Conservation (phyloP, 2,113 vertebrate species). For the Python bivittatus region DNA sequence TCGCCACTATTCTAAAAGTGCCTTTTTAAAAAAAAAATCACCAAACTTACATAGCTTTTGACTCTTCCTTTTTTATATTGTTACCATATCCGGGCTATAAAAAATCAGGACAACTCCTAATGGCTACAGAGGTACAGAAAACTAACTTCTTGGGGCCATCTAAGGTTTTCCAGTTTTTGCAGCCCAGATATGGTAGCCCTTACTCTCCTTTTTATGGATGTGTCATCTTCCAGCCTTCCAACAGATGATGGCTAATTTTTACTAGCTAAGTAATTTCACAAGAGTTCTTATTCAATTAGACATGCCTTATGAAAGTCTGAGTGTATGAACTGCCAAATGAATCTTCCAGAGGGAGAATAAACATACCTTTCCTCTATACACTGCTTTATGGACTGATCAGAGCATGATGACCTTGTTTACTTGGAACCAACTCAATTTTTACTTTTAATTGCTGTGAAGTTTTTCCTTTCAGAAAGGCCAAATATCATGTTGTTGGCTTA, state of each 20-base stretch:
- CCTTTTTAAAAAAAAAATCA: not conserved
- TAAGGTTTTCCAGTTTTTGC: not conserved
- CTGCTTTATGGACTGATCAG: not conserved
- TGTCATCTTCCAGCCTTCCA: not conserved
- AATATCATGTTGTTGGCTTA: not conserved
- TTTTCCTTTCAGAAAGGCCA: not conserved
- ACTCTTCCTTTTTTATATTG: not conserved
- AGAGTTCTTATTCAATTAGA: not conserved
- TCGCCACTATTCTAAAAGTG: not conserved
- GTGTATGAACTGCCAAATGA: not conserved
- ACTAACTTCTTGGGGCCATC: not conserved
- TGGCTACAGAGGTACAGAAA: not conserved
- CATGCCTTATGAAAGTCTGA: not conserved
- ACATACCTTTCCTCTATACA: not conserved
- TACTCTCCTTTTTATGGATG: not conserved
- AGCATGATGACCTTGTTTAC: constrained; percentile 1
- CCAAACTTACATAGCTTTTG: not conserved
- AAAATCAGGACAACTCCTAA: not conserved
- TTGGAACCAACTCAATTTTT: not conserved
- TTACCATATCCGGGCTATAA: not conserved
- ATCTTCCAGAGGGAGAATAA: not conserved
- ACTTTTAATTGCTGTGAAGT: not conserved
- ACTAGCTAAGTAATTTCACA: not conserved
- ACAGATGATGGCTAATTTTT: not conserved
- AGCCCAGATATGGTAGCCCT: not conserved